These are phyloP conservation scores for Petrocephalus microphthalmus DNA, from an alignment of 2,113 vertebrate genomes.

Conservation along the genomic window DNA sequence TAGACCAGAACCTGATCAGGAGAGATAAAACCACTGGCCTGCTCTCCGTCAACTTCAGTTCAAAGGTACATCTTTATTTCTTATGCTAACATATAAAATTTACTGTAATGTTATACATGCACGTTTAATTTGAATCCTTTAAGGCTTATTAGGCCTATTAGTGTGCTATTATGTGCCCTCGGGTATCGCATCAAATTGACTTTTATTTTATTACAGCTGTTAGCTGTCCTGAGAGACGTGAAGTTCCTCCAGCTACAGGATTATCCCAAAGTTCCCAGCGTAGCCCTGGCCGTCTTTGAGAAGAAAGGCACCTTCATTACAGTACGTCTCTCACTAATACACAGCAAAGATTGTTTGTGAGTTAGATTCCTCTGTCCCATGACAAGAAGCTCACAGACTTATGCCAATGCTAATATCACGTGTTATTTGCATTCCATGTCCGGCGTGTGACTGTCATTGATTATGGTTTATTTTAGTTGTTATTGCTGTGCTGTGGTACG, in stretches of 20 bases:
- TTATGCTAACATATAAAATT: not conserved
- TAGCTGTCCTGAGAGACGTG: conserved; percentile 70
- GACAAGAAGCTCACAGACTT: not conserved
- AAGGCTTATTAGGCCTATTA: not conserved
- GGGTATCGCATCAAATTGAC: not conserved
- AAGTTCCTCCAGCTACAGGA: conserved; percentile 65
- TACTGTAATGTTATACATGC: not conserved
- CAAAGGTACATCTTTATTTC: conserved; percentile 43
- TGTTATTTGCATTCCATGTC: not conserved
- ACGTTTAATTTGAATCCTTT: not conserved
- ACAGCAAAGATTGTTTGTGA: not conserved
- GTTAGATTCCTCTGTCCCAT: not conserved
- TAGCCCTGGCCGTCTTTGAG: conserved; percentile 59
- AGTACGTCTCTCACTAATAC: conserved; percentile 48
- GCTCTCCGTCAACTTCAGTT: conserved; percentile 71
- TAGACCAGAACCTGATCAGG: conserved; percentile 63
- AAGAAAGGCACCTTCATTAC: conserved; percentile 64
- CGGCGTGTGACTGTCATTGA: not conserved
- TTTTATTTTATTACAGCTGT: conserved; percentile 48
- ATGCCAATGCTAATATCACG: not conserved
- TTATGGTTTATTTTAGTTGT: not conserved
- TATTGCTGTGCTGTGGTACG: not conserved
- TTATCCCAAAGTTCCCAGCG: conserved; percentile 58
- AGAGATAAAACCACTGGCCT: conserved; percentile 51
- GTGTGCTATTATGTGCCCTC: not conserved